phyloP scores from a whole-genome alignment of 2,113 vertebrate genomes.

The Synodontis membranacea region DNA sequence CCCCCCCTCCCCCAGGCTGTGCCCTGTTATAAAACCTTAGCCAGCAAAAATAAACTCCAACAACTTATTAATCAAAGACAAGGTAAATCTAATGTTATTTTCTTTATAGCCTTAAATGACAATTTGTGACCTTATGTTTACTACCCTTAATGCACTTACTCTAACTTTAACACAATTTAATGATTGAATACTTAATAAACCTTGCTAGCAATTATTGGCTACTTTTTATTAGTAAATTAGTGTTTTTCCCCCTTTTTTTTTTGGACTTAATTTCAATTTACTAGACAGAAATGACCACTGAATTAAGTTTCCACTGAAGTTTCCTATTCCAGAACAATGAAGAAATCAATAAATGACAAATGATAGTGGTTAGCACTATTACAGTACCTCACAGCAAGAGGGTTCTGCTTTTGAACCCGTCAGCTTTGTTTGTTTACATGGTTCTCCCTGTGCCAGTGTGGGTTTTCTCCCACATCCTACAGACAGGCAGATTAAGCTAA shows the following conservation, averaged over 20 bases:
- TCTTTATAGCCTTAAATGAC: neutral
- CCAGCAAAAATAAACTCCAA: conserved; percentile 14
- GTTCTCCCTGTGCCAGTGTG: too few species aligned
- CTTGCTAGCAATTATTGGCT: neutral
- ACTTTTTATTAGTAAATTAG: neutral
- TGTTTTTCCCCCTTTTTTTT: neutral
- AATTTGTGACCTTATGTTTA: neutral
- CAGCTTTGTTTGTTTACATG: too few species aligned
- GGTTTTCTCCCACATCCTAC: too few species aligned
- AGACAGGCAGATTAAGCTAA: too few species aligned
- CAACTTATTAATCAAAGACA: conserved; percentile 14
- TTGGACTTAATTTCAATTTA: neutral
- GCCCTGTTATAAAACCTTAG: neutral
- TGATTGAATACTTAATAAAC: neutral
- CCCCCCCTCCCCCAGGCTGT: neutral
- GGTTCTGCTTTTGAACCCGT: too few species aligned
- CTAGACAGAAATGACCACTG: neutral
- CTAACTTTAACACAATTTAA: neutral
- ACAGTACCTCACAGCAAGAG: too few species aligned
- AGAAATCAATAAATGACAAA: neutral
- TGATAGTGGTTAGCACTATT: too few species aligned
- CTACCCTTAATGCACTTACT: neutral
- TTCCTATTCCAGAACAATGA: neutral
- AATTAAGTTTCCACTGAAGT: neutral
- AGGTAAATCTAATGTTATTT: neutral